Percentiles rank a stretch among this genome's conserved stretches.
phyloP scores from a whole-genome alignment of 2,888 invertebrate species.

The Cheilosia vulpina region DNA sequence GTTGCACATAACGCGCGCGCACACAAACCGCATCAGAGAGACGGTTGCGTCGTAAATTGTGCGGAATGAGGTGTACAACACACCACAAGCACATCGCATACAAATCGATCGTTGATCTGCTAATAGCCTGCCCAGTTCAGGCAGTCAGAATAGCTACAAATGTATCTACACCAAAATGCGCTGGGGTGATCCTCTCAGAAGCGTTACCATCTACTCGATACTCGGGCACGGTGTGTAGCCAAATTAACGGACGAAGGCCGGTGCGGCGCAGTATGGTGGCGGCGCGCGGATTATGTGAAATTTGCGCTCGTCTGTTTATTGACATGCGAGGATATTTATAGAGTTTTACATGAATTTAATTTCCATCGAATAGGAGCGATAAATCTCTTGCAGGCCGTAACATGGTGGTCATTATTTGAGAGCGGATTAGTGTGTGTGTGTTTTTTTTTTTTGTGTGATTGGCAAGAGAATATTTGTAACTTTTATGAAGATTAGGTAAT shows the following conservation, averaged over 20 bases:
- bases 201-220: not conserved
- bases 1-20: slow-evolving; percentile 37
- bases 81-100: slow-evolving; percentile 20
- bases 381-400: slow-evolving; percentile 43
- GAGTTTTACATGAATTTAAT: slow-evolving; percentile 71
- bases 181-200: slow-evolving; percentile 51
- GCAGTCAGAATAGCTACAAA: slow-evolving; percentile 62
- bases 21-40: not conserved
- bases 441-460: slow-evolving; percentile 6
- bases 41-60: slow-evolving; percentile 12
- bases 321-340: slow-evolving; percentile 64
- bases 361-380: slow-evolving; percentile 68
- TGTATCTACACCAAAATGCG: slow-evolving; percentile 28
- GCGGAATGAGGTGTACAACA: slow-evolving; percentile 40
- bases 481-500: slow-evolving; percentile 39
- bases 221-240: slow-evolving; percentile 21
- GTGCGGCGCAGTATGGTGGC: not conserved
- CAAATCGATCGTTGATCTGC: slow-evolving; percentile 71
- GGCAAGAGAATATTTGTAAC: slow-evolving; percentile 26
- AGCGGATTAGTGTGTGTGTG: slow-evolving; percentile 18
- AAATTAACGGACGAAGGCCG: slow-evolving; percentile 33
- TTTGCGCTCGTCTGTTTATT: slow-evolving; percentile 71
- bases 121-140: slow-evolving; percentile 62
- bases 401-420: slow-evolving; percentile 36
- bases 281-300: slow-evolving; percentile 64